Base-by-base conservation (phyloP, 2,113 vertebrate genomes). In the Alaudala cheleensis region DNA sequence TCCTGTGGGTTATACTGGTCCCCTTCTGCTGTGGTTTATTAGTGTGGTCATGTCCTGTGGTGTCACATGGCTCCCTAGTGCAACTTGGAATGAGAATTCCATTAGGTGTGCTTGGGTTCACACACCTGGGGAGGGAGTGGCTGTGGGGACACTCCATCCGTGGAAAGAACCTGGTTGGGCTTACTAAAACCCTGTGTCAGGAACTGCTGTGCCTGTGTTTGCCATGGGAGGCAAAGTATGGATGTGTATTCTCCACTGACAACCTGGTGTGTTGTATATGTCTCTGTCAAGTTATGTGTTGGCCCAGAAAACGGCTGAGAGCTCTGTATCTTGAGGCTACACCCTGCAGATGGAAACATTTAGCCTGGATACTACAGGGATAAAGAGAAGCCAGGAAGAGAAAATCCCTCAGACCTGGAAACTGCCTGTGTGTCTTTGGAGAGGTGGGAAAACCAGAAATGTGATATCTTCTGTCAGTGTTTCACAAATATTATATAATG, bases 261-360 rank as follows among this genome's bases (percentile, higher is more conserved):
- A 84, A 44, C 69, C 53, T 5, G 1, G 20, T 60, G 25, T 88
- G 9, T 57, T 6, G 0, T 40, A 3, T 19, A 33, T 26, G 28
- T 76, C 87, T 94, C 78, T 72, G 7, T 71, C n/a, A 67, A 76
- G 40, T 44, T 72, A 33, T 19, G 20, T 19, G 5, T 40, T 93
- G 49, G 81, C 62, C 71, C 65, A 82, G 57, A 81, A 91, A 82
- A 64, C 45, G 88, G 66, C 78, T 80, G 78, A 91, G 81, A 84
- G 21, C 20, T 85, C 71, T 81, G 6, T 29, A 24, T 82, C 69
- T 81, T 57, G 54, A 93, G 54, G 91, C 85, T 94, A 79, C 86
- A 87, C 84, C 78, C 93, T 45, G 20, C 93, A 92, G 81, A 91
- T 95, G 93, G 96, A 95, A 95, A 65, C 45, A 15, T 86, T 95